Conservation (phyloP, 2,888 invertebrate genomes). For the Herminia tarsipennalis region DNA sequence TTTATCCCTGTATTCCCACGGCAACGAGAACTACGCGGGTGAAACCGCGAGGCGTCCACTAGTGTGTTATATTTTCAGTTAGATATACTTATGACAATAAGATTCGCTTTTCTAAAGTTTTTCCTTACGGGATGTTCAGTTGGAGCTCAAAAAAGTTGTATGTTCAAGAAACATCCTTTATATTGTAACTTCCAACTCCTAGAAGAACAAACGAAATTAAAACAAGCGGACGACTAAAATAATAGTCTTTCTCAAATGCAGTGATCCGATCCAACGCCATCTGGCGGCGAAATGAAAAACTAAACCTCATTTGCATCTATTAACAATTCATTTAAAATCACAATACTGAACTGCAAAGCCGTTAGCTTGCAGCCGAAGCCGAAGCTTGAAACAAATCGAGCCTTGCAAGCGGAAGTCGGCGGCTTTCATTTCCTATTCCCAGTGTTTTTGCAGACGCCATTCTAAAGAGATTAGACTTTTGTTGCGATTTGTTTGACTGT, state of each 20-base stretch:
- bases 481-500: conserved; percentile 29
- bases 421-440: conserved; percentile 62
- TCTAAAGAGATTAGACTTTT: conserved; percentile 45
- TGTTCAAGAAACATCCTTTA: no score
- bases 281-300: conserved; percentile 36
- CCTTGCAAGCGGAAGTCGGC: conserved; percentile 51
- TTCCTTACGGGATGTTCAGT: no score
- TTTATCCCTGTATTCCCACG: no score
- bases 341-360: conserved; percentile 38
- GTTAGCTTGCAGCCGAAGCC: conserved; percentile 27
- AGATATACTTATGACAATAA: no score
- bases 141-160: no score
- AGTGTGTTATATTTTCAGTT: no score
- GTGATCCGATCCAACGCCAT: conserved; percentile 27
- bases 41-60: no score
- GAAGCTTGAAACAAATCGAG: conserved; percentile 63
- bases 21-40: no score
- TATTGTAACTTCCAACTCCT: no score
- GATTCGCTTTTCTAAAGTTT: no score
- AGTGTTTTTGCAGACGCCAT: conserved; percentile 44
- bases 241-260: conserved; percentile 29
- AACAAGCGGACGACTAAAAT: conserved; percentile 2
- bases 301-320: conserved; percentile 44
- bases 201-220: not conserved
- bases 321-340: conserved; percentile 56